Conservation (phyloP, 92 coral and sea anemone genomes). For the Epizoanthus stellaris region DNA sequence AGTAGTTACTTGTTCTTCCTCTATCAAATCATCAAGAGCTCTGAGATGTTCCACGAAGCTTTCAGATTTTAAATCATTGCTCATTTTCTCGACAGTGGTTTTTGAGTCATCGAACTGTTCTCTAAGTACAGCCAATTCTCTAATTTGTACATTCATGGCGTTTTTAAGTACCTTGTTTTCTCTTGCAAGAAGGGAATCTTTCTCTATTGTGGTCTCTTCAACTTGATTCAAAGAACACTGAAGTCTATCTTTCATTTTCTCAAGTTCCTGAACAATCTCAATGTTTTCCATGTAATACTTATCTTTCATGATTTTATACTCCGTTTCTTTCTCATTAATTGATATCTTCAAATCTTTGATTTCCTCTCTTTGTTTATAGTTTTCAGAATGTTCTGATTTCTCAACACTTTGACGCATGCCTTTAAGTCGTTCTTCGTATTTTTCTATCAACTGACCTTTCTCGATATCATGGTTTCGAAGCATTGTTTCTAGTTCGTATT, state of each 20-base stretch:
- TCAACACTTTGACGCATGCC: constrained; percentile 48
- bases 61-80: not conserved
- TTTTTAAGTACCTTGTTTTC: not conserved
- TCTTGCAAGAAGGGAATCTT: not conserved
- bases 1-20: not conserved
- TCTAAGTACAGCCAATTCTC: not conserved
- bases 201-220: not conserved
- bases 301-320: not conserved
- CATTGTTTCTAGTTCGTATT: constrained; percentile 38
- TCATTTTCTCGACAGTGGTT: constrained; percentile 26
- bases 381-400: constrained; percentile 23
- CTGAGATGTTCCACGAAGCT: constrained; percentile 14
- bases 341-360: not conserved
- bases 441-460: constrained; percentile 54
- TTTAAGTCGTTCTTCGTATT: constrained; percentile 58
- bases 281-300: not conserved
- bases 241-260: not conserved
- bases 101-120: constrained; percentile 28
- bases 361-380: constrained; percentile 41
- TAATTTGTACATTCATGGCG: not conserved
- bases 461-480: constrained; percentile 65
- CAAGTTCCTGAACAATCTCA: constrained; percentile 3
- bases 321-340: constrained; percentile 8
- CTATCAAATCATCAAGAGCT: constrained; percentile 3
- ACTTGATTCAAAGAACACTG: not conserved